These are phyloP conservation scores for Temnothorax nylanderi DNA, from an alignment of 1,140 invertebrate species.

Conservation along the genomic window DNA sequence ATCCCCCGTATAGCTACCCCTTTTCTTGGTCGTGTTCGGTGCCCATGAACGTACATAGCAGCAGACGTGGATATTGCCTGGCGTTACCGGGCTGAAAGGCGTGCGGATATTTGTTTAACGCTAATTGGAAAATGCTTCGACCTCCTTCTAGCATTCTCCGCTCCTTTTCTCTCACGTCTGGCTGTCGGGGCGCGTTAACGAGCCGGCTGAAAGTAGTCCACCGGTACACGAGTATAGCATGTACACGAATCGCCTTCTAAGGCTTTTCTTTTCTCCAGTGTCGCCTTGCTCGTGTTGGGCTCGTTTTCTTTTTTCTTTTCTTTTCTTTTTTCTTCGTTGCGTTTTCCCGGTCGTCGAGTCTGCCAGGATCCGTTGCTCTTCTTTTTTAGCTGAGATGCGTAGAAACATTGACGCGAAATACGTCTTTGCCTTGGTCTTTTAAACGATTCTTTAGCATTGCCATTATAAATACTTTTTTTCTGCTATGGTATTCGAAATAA, in stretches of 20 bases:
- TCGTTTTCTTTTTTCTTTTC: constrained; percentile 7
- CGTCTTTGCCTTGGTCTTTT: constrained; percentile 1
- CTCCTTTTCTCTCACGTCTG: constrained; percentile 56
- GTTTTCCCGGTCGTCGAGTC: constrained; percentile 4
- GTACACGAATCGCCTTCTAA: constrained; percentile 19
- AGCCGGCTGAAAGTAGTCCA: constrained; percentile 60
- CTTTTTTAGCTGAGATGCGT: constrained; percentile 15
- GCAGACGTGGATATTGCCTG: constrained; percentile 73
- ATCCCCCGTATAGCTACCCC: constrained; percentile 5
- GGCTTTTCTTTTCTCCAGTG: constrained; percentile 33
- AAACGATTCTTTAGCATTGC: not conserved
- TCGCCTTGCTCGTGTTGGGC: constrained; percentile 39
- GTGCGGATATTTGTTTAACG: constrained; percentile 78
- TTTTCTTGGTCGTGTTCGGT: constrained; percentile 1
- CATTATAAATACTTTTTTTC: not conserved
- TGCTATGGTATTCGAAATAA: not conserved
- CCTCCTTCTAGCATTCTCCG: constrained; percentile 50
- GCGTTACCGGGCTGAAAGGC: constrained; percentile 63
- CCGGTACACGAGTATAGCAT: constrained; percentile 9
- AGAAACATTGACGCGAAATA: constrained; percentile 24
- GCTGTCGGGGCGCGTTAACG: constrained; percentile 61
- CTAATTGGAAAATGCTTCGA: constrained; percentile 79
- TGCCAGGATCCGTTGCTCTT: constrained; percentile 9
- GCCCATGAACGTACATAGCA: constrained; percentile 32
- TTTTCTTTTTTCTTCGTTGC: constrained; percentile 12